Evolutionary conservation across 2,888 invertebrate species (phyloP).

Genomic region (Acronicta leporina): DNA sequence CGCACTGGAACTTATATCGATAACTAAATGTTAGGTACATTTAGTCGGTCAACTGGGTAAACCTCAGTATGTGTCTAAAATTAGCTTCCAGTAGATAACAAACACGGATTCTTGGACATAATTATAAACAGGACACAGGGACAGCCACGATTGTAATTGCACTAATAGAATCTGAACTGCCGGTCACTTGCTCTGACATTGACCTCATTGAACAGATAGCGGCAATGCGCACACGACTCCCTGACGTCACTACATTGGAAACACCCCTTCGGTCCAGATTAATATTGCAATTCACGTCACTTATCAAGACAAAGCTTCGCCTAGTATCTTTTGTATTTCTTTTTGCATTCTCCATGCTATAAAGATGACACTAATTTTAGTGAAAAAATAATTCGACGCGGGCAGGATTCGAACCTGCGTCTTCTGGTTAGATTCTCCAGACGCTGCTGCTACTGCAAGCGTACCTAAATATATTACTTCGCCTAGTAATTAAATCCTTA

Average conservation of each 20-base stretch:
- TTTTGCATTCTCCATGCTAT: too few species aligned
- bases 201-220: slow-evolving; percentile 79
- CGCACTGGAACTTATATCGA: slow-evolving; percentile 14
- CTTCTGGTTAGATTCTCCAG: too few species aligned
- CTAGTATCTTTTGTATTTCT: too few species aligned
- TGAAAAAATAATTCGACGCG: too few species aligned
- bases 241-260: slow-evolving; percentile 54
- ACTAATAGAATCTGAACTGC: slow-evolving; percentile 64
- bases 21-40: not conserved
- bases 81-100: slow-evolving; percentile 7
- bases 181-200: slow-evolving; percentile 80
- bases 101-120: slow-evolving; percentile 28
- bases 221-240: slow-evolving; percentile 68
- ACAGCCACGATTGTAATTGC: slow-evolving; percentile 60
- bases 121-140: slow-evolving; percentile 49
- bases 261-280: slow-evolving; percentile 51
- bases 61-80: slow-evolving; percentile 11
- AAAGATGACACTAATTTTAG: too few species aligned
- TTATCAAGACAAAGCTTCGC: slow-evolving; percentile 21
- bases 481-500: slow-evolving; percentile 6
- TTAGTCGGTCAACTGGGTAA: not conserved
- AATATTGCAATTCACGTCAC: slow-evolving; percentile 26
- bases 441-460: too few species aligned
- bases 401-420: too few species aligned
- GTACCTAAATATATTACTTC: too few species aligned